Evolutionary conservation across 2,797 vertebrate species (phyloP).

Genomic region (Petrocephalus schoutedeni): DNA sequence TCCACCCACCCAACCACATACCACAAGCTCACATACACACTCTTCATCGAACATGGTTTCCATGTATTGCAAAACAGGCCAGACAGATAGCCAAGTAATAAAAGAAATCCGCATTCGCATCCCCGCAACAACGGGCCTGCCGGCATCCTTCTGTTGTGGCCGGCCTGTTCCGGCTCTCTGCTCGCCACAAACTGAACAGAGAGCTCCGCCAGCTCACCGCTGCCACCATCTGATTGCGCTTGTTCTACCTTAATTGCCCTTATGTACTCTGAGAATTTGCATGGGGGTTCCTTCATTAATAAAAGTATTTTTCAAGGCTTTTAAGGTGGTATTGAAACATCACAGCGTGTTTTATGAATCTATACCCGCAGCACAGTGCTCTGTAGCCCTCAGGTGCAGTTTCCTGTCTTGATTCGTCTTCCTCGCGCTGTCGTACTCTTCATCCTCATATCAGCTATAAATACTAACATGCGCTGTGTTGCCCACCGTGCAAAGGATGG

Average conservation of each 20-base stretch:
- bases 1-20: background rate
- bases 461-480: background rate
- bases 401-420: background rate
- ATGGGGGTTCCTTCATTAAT: background rate
- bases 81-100: background rate
- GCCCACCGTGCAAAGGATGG: background rate
- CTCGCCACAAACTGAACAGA: constrained; percentile 1
- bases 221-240: background rate
- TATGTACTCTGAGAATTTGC: background rate
- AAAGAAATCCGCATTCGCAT: background rate
- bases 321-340: background rate
- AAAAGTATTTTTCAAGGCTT: background rate
- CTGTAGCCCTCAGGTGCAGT: too few relatives aligned
- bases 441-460: background rate
- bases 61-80: background rate
- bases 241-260: background rate
- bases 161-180: background rate
- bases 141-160: background rate
- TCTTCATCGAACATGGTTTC: background rate
- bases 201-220: background rate
- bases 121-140: background rate
- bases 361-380: background rate
- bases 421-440: background rate
- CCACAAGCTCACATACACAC: background rate
- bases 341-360: background rate